Percentiles rank a stretch among this genome's conserved stretches.
phyloP scores from a whole-genome alignment of 1,140 invertebrate species.

The Psix sp. region DNA sequence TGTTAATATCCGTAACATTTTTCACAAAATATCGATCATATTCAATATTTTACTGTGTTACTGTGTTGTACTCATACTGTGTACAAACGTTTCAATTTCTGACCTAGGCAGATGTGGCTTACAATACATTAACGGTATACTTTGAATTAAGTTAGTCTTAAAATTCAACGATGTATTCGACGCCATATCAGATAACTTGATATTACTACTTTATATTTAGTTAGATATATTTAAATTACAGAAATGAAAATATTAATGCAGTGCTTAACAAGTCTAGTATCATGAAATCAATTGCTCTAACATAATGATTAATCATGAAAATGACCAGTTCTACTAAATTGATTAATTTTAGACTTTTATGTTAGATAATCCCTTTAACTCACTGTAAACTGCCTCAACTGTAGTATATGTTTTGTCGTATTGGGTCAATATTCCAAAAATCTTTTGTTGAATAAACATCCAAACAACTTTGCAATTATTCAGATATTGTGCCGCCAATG shows the following conservation, averaged over 20 bases:
- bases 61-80: no score
- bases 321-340: no score
- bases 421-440: slow-evolving; percentile 24
- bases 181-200: no score
- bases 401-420: slow-evolving; percentile 24
- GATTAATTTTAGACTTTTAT: no score
- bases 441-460: slow-evolving; percentile 31
- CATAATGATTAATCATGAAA: no score
- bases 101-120: slow-evolving; percentile 15
- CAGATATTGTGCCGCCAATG: slow-evolving; percentile 19
- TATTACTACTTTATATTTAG: background rate
- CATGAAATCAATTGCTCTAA: no score
- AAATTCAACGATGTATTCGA: slow-evolving; percentile 5
- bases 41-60: no score
- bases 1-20: no score
- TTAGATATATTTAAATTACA: background rate
- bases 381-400: slow-evolving; percentile 6
- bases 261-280: no score
- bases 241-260: no score
- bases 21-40: no score
- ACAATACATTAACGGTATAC: background rate
- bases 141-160: slow-evolving; percentile 6
- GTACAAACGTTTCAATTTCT: slow-evolving; percentile 6
- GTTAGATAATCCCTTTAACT: slow-evolving; percentile 4
- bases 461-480: slow-evolving; percentile 18